Conservation (phyloP, 2,888 invertebrate genomes). For the Ichneumoninae sp. region DNA sequence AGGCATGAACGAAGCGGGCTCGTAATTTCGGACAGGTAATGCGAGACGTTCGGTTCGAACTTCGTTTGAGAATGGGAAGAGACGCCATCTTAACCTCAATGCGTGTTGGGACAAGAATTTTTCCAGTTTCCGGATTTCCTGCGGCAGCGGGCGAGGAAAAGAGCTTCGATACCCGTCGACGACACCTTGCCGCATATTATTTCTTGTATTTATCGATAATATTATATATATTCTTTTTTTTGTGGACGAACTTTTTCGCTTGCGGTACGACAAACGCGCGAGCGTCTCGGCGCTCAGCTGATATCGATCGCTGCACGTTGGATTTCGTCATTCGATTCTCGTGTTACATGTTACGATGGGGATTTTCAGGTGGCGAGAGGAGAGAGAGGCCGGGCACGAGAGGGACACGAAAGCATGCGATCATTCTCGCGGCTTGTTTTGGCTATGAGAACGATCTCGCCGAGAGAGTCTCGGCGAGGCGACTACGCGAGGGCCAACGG, state of each 20-base stretch:
- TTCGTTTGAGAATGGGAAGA: background rate
- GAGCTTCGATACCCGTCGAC: background rate
- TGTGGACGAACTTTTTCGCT: background rate
- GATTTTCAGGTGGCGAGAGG: background rate
- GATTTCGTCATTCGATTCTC: slow-evolving; percentile 20
- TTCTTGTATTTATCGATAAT: too few species aligned
- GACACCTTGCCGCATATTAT: background rate
- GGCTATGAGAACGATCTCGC: slow-evolving; percentile 43
- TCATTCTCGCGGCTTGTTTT: slow-evolving; percentile 40
- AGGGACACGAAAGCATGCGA: background rate
- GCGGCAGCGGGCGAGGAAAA: background rate
- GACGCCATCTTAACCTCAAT: slow-evolving; percentile 4
- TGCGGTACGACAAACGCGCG: background rate
- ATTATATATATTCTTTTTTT: background rate
- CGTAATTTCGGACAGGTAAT: background rate
- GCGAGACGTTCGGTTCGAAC: background rate
- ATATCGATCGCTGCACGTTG: slow-evolving; percentile 1
- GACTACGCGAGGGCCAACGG: background rate
- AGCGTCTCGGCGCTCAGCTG: background rate
- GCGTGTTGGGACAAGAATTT: background rate
- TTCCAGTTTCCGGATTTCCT: background rate
- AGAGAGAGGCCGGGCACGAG: background rate
- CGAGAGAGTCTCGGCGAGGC: background rate
- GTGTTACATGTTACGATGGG: background rate
- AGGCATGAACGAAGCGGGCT: background rate